A percentile compares a stretch with the other conserved stretches of the same genome.
These are phyloP conservation scores for Hirtodrosophila cameraria DNA, from an alignment of 2,888 invertebrate species.

Conservation along the genomic window DNA sequence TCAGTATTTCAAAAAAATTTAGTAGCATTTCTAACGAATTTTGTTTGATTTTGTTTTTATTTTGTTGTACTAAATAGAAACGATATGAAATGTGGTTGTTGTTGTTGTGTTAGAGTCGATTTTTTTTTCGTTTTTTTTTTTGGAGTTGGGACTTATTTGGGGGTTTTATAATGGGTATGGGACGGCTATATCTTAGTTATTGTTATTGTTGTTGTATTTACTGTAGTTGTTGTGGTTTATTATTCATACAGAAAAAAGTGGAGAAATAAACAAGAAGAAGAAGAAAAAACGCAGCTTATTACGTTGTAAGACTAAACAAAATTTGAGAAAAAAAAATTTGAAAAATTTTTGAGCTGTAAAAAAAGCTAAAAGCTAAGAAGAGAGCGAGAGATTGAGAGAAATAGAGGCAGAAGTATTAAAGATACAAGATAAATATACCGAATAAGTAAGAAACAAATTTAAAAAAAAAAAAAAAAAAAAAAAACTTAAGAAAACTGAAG, in stretches of 20 bases:
- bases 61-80: slow-evolving; percentile 50
- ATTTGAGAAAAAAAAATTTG: slow-evolving; percentile 13
- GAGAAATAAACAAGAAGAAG: too few relatives aligned
- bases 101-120: slow-evolving; percentile 71
- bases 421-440: slow-evolving; percentile 28
- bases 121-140: slow-evolving; percentile 26
- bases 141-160: slow-evolving; percentile 43
- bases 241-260: slow-evolving; percentile 38
- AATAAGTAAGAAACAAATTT: slow-evolving; percentile 13
- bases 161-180: slow-evolving; percentile 32
- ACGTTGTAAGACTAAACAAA: too few relatives aligned
- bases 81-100: slow-evolving; percentile 76
- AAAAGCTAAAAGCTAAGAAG: slow-evolving; percentile 45
- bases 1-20: slow-evolving; percentile 25
- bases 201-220: slow-evolving; percentile 44
- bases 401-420: slow-evolving; percentile 29
- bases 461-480: slow-evolving; percentile 15
- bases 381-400: slow-evolving; percentile 42
- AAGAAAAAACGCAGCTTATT: too few relatives aligned
- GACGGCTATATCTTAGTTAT: slow-evolving; percentile 54
- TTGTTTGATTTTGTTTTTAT: slow-evolving; percentile 22
- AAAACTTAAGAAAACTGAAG: slow-evolving; percentile 21
- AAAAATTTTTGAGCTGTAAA: slow-evolving; percentile 31
- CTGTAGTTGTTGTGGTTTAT: slow-evolving; percentile 50
- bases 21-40: slow-evolving; percentile 45